Percentiles rank a stretch among this genome's conserved stretches.
Conservation (phyloP, 2,113 vertebrate genomes). For the Cranoglanis bouderius region DNA sequence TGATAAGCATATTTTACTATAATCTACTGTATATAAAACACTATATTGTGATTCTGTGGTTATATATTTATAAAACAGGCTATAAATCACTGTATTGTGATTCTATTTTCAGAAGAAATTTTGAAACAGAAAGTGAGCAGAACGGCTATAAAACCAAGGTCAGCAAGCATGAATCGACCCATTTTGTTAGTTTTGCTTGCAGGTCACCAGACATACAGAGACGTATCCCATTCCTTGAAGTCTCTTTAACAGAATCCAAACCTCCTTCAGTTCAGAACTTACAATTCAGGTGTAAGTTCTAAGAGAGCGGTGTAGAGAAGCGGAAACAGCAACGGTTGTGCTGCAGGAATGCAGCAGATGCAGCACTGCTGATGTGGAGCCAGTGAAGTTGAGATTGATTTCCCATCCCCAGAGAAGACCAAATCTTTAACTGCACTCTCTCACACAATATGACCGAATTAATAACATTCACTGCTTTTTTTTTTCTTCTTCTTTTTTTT, state of each 20-base stretch:
- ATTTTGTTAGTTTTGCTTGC: constrained; percentile 11
- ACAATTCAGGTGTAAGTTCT: not conserved
- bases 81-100: not conserved
- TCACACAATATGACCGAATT: not conserved
- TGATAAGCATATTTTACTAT: constrained; percentile 16
- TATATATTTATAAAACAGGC: not conserved
- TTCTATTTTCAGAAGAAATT: constrained; percentile 26
- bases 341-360: constrained; percentile 47
- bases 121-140: constrained; percentile 3
- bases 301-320: constrained; percentile 22
- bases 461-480: not conserved
- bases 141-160: not conserved
- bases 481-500: not conserved
- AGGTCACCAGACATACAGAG: not conserved
- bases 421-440: constrained; percentile 19
- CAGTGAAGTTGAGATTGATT: constrained; percentile 48
- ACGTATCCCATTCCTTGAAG: constrained; percentile 37
- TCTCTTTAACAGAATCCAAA: not conserved
- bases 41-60: not conserved
- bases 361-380: constrained; percentile 51
- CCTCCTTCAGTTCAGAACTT: too few relatives aligned
- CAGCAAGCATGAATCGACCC: constrained; percentile 19
- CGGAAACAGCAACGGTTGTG: constrained; percentile 5
- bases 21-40: not conserved
- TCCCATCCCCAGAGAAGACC: constrained; percentile 27